phyloP scores from a whole-genome alignment of 1,140 invertebrate genomes.

The Drosophila erecta region DNA sequence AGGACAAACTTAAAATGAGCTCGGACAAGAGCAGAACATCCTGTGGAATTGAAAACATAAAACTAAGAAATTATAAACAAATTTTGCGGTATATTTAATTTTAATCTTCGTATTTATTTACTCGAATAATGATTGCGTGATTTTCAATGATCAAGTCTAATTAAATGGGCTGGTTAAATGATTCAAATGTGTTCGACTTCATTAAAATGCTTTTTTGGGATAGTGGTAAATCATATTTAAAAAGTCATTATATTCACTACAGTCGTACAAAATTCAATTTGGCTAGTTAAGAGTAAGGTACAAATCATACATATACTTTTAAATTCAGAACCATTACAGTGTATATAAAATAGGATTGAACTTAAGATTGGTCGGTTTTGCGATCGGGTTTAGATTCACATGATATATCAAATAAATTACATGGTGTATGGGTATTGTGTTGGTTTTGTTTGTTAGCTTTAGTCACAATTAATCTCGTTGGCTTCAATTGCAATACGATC shows the following conservation, averaged over 20 bases:
- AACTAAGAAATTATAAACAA: constrained; percentile 40
- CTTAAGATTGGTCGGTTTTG: constrained; percentile 26
- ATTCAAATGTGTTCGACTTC: constrained; percentile 13
- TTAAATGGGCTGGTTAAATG: constrained; percentile 47
- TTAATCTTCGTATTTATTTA: constrained; percentile 65
- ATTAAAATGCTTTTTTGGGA: constrained; percentile 47
- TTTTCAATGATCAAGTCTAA: constrained; percentile 40
- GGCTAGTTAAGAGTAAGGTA: constrained; percentile 67
- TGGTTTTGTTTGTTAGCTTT: constrained; percentile 52
- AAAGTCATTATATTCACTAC: constrained; percentile 56
- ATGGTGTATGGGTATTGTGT: constrained; percentile 32
- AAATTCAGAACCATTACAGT: constrained; percentile 46
- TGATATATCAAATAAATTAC: constrained; percentile 48
- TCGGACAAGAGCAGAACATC: constrained; percentile 3
- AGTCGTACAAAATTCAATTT: constrained; percentile 72
- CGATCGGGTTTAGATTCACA: constrained; percentile 33
- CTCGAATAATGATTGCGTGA: constrained; percentile 55
- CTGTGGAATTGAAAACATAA: constrained; percentile 23
- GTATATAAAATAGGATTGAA: constrained; percentile 39
- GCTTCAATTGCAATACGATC: constrained; percentile 61
- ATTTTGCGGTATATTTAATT: constrained; percentile 39
- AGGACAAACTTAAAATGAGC: background rate
- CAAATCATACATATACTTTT: constrained; percentile 46
- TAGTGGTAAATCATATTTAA: constrained; percentile 41
- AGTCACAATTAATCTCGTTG: constrained; percentile 79